A percentile compares a stretch with the other conserved stretches of the same genome.
Conservation (phyloP, 92 coral and sea anemone species). For the Epizoanthus ramosus region DNA sequence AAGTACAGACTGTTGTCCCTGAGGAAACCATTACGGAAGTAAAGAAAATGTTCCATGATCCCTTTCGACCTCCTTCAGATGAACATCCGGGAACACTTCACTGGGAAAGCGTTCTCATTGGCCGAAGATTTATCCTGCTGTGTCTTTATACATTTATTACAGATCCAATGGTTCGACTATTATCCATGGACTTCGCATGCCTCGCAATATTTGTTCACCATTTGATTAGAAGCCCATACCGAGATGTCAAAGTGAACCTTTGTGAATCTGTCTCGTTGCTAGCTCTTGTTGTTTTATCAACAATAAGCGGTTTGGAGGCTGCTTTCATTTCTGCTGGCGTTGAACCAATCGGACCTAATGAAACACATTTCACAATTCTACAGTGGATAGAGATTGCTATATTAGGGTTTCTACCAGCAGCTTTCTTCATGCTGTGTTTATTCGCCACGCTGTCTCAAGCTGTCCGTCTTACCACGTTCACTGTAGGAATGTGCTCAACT, state of each 20-base stretch:
- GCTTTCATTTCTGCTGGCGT: constrained; percentile 30
- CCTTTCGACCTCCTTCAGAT: constrained; percentile 20
- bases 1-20: neutral
- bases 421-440: neutral
- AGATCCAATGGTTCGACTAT: constrained; percentile 6
- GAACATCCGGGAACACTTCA: constrained; percentile 37
- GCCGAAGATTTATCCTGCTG: constrained; percentile 30
- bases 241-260: constrained; percentile 34
- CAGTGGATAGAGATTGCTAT: constrained; percentile 35
- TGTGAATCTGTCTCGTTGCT: constrained; percentile 30
- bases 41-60: constrained; percentile 28
- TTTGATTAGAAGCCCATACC: constrained; percentile 25
- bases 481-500: too few species aligned
- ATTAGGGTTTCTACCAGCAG: constrained; percentile 27
- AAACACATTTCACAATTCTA: neutral
- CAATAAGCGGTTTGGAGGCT: constrained; percentile 38
- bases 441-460: constrained; percentile 36
- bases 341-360: constrained; percentile 35
- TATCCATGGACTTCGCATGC: constrained; percentile 25
- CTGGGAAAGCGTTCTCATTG: constrained; percentile 50
- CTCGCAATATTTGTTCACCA: constrained; percentile 38
- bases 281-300: constrained; percentile 26
- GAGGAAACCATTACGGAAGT: constrained; percentile 1
- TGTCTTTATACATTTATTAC: constrained; percentile 23
- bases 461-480: neutral